Evolutionary conservation across 2,797 vertebrate species (phyloP).

Genomic region (Xiphophorus birchmanni): DNA sequence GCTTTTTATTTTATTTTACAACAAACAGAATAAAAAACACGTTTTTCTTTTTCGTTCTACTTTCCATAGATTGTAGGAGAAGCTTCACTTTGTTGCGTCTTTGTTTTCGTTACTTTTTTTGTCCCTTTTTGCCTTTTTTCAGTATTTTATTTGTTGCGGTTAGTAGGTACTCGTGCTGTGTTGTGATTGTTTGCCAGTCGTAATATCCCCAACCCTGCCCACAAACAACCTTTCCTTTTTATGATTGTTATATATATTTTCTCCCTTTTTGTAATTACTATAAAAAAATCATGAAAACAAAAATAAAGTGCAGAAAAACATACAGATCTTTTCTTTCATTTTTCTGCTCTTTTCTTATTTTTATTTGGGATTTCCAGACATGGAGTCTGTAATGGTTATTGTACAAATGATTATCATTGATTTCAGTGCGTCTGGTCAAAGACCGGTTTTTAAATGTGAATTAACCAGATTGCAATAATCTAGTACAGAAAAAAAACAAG

Average conservation of each 20-base stretch:
- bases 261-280: conserved; percentile 91
- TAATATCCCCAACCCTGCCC: conserved; percentile 80
- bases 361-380: conserved; percentile 96
- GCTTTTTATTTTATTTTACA: conserved; percentile 84
- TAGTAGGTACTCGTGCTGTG: conserved; percentile 96
- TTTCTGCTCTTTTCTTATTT: conserved; percentile 68
- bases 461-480: conserved; percentile 98
- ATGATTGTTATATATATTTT: conserved; percentile 89
- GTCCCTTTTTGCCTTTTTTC: conserved; percentile 70
- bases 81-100: conserved; percentile 86
- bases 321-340: conserved; percentile 87
- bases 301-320: conserved; percentile 82
- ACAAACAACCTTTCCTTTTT: conserved; percentile 74
- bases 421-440: conserved; percentile 97
- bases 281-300: conserved; percentile 80
- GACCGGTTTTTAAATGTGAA: conserved; percentile 99
- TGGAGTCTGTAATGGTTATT: conserved; percentile 92
- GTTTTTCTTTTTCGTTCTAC: conserved; percentile 79
- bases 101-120: conserved; percentile 77
- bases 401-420: conserved; percentile 88
- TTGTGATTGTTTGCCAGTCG: conserved; percentile 98
- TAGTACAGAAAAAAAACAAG: conserved; percentile 87
- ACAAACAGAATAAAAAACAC: conserved; percentile 77
- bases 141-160: conserved; percentile 91
- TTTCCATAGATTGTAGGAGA: conserved; percentile 89